Evolutionary conservation across 2,888 invertebrate genomes (phyloP).

Genomic region (Iselma pallidipennis): DNA sequence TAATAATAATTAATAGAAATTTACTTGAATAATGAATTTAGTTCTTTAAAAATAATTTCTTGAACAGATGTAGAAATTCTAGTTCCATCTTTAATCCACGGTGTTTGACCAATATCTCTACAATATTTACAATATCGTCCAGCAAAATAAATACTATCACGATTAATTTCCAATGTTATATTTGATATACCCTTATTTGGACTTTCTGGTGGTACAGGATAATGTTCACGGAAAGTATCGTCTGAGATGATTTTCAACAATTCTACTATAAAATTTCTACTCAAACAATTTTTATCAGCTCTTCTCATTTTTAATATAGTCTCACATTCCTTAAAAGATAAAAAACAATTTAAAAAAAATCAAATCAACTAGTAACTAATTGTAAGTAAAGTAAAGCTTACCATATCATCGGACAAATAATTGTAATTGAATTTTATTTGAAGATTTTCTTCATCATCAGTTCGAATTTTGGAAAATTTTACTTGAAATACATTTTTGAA

Average conservation of each 20-base stretch:
- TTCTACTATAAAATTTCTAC: constrained; percentile 68
- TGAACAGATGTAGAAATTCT: constrained; percentile 86
- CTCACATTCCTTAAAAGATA: constrained; percentile 35
- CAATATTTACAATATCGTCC: constrained; percentile 84
- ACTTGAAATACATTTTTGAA: constrained; percentile 57
- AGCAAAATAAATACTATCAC: constrained; percentile 68
- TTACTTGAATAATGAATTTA: constrained; percentile 66
- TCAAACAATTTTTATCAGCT: constrained; percentile 61
- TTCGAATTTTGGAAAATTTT: constrained; percentile 44
- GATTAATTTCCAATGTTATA: constrained; percentile 60
- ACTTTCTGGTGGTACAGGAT: constrained; percentile 60
- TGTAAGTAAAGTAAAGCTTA: constrained; percentile 55
- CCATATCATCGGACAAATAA: neutral
- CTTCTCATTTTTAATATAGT: constrained; percentile 56
- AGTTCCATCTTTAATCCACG: constrained; percentile 85
- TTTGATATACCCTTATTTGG: constrained; percentile 56
- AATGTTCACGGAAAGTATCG: constrained; percentile 58
- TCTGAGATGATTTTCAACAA: constrained; percentile 58
- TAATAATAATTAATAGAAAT: constrained; percentile 43
- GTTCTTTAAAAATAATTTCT: constrained; percentile 76
- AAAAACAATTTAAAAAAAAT: neutral
- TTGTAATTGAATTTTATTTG: constrained; percentile 32
- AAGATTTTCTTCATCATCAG: constrained; percentile 3
- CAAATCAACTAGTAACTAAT: constrained; percentile 41
- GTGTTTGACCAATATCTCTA: constrained; percentile 87